Conservation (phyloP, 2,888 invertebrate genomes). For the Trilocha varians region DNA sequence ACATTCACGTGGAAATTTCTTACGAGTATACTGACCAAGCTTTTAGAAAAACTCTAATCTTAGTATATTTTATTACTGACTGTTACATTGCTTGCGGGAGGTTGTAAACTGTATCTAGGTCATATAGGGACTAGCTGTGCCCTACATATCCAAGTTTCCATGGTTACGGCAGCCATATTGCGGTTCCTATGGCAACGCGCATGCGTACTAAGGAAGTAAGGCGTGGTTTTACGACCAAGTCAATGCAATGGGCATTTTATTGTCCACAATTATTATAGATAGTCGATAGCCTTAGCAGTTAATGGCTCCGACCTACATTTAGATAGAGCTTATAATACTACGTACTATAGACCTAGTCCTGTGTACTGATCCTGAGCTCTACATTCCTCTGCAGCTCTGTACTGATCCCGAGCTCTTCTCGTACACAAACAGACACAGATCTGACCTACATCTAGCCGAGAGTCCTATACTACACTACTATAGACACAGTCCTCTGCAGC, state of each 20-base stretch:
- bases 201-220: slow-evolving; percentile 22
- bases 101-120: slow-evolving; percentile 4
- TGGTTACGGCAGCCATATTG: slow-evolving; percentile 35
- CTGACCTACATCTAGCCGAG: neutral
- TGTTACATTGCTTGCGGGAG: too few relatives aligned
- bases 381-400: neutral
- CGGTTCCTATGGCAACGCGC: slow-evolving; percentile 43
- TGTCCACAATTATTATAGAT: neutral
- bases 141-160: slow-evolving; percentile 24
- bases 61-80: too few relatives aligned
- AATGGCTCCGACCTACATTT: neutral
- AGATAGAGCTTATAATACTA: neutral
- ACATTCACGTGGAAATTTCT: too few relatives aligned
- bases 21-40: too few relatives aligned
- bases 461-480: neutral
- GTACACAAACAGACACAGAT: neutral
- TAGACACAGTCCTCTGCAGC: neutral
- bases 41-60: too few relatives aligned
- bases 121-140: slow-evolving; percentile 11
- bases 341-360: neutral
- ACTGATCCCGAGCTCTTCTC: neutral
- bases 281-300: neutral
- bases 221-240: neutral
- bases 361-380: neutral
- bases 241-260: neutral